Evolutionary conservation across 2,113 vertebrate species (phyloP).

Genomic region (Dryoscopus gambensis): DNA sequence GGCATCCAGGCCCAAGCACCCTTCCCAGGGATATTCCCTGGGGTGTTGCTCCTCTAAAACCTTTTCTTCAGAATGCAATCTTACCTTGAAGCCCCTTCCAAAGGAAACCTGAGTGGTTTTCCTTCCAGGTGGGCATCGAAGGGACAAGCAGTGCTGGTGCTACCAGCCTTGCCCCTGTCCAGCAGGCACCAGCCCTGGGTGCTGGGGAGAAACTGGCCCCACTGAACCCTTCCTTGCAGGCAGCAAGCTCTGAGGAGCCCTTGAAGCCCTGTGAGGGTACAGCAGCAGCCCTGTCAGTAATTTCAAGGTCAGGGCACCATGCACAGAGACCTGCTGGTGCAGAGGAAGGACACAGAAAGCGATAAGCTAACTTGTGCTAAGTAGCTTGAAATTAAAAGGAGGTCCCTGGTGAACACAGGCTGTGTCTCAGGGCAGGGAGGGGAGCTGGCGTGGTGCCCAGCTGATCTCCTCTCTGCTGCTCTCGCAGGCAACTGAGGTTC

Average conservation of each 20-base stretch:
- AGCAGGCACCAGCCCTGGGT: too few relatives aligned
- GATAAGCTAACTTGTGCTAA: background rate
- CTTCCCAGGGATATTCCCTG: rapidly evolving
- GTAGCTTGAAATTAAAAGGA: background rate
- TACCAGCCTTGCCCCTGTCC: background rate
- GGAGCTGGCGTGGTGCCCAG: background rate
- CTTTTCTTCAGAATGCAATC: background rate
- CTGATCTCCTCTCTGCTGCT: background rate
- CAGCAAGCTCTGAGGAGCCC: background rate
- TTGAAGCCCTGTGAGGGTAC: background rate
- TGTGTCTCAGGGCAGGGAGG: background rate
- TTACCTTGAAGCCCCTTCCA: background rate
- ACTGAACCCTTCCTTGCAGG: background rate
- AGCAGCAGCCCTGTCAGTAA: background rate
- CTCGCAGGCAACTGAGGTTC: background rate
- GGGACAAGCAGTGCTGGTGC: rapidly evolving
- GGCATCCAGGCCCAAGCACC: rapidly evolving
- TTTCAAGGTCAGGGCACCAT: rapidly evolving
- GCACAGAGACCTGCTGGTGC: background rate
- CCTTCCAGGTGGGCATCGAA: rapidly evolving
- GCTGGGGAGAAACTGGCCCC: rapidly evolving
- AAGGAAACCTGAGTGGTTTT: background rate
- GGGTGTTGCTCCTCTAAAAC: background rate
- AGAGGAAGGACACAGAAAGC: rapidly evolving
- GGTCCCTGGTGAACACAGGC: background rate